These are phyloP conservation scores for Elephantulus edwardii DNA, from an alignment of 2,113 vertebrate genomes.

Conservation along the genomic window DNA sequence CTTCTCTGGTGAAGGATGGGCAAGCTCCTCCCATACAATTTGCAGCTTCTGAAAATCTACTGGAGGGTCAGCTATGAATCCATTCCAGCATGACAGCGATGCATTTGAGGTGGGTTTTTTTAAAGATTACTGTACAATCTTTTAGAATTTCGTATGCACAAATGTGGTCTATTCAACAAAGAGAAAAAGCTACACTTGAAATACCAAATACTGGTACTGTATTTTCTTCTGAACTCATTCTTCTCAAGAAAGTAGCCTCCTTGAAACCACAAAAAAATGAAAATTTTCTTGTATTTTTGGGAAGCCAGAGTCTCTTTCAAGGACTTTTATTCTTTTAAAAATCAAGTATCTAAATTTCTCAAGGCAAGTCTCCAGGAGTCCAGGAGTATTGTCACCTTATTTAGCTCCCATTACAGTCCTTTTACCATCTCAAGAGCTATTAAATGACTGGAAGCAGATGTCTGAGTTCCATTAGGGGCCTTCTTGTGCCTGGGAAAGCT, in stretches of 20 bases:
- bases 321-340: constrained; percentile 50
- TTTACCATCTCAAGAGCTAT: constrained; percentile 54
- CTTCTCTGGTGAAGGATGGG: no score
- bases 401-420: constrained; percentile 41
- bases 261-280: constrained; percentile 19
- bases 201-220: background rate
- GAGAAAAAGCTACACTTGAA: constrained; percentile 1
- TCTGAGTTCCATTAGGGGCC: constrained; percentile 25
- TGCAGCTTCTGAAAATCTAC: no score
- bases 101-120: no score
- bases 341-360: constrained; percentile 26
- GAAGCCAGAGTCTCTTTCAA: constrained; percentile 24
- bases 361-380: background rate
- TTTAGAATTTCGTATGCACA: no score
- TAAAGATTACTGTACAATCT: no score
- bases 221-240: constrained; percentile 20
- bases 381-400: background rate
- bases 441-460: constrained; percentile 56
- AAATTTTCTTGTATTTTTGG: constrained; percentile 33
- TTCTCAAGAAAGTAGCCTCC: constrained; percentile 9
- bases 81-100: no score
- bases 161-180: background rate
- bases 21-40: no score
- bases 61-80: no score
- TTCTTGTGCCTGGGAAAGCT: constrained; percentile 36